Percentiles rank a stretch among this genome's conserved stretches.
Evolutionary conservation across 1,140 invertebrate genomes (phyloP).

Genomic region (Hydropsyche tenuis): DNA sequence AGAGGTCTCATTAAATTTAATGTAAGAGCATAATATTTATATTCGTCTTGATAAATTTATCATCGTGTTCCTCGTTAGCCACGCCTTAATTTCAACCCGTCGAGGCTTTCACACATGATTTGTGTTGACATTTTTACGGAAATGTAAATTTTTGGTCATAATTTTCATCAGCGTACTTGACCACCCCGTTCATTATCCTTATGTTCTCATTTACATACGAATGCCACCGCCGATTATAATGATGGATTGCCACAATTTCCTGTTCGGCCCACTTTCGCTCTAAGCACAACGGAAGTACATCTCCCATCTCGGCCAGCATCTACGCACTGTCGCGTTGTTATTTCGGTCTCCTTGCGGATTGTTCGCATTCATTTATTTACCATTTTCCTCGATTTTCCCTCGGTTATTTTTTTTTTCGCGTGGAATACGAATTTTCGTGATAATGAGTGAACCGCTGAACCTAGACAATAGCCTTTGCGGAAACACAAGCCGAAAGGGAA

Average conservation of each 20-base stretch:
- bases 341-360: no score
- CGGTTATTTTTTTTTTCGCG: background rate
- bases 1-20: no score
- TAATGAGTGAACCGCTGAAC: background rate
- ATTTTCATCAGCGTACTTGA: conserved; percentile 5
- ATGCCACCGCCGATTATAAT: conserved; percentile 2
- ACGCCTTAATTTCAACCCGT: no score
- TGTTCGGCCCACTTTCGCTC: background rate
- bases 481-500: background rate
- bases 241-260: conserved; percentile 13
- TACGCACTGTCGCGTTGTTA: no score
- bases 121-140: background rate
- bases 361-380: no score
- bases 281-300: no score
- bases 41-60: no score
- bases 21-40: no score
- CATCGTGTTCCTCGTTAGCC: no score
- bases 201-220: conserved; percentile 6
- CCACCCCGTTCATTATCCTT: conserved; percentile 15
- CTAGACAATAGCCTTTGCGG: conserved; percentile 2
- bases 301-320: no score
- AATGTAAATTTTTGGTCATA: conserved; percentile 15
- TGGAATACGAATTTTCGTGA: background rate
- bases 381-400: background rate
- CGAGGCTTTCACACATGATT: background rate